Evolutionary conservation across 1,140 invertebrate species (phyloP).

Genomic region (Bombus consobrinus): DNA sequence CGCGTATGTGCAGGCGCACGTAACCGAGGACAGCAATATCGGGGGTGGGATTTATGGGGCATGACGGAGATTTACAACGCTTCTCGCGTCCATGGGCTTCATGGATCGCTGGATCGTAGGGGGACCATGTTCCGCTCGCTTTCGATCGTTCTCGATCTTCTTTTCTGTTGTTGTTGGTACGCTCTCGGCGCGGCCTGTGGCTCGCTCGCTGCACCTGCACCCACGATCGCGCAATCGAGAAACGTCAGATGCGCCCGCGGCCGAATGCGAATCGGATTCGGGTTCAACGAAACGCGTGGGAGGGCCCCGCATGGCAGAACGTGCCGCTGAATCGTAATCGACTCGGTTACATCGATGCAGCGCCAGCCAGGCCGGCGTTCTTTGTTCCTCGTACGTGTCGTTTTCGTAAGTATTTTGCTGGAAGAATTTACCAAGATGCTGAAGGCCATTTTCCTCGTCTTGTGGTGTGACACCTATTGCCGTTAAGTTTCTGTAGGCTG

Average conservation of each 20-base stretch:
- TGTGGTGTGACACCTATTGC: too few species aligned
- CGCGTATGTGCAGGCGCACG: conserved; percentile 39
- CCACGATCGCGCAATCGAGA: conserved; percentile 57
- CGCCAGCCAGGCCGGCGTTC: not conserved
- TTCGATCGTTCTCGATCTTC: conserved; percentile 61
- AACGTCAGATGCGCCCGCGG: conserved; percentile 37
- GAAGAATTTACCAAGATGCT: not conserved
- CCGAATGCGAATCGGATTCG: conserved; percentile 21
- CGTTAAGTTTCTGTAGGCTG: not conserved
- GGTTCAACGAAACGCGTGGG: conserved; percentile 18
- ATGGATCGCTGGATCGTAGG: conserved; percentile 66
- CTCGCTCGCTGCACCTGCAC: conserved; percentile 60
- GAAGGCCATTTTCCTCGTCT: not conserved
- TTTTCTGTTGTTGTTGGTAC: conserved; percentile 22
- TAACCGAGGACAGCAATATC: conserved; percentile 54
- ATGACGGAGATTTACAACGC: conserved; percentile 69
- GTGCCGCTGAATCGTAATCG: conserved; percentile 24
- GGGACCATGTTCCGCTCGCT: conserved; percentile 57
- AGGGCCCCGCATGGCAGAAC: not conserved
- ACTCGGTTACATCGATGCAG: conserved; percentile 14
- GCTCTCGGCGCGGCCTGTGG: not conserved
- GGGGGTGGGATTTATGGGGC: conserved; percentile 69
- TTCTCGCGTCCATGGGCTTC: conserved; percentile 63
- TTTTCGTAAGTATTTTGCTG: not conserved
- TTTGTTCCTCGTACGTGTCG: not conserved